Percentiles rank a stretch among this genome's conserved stretches.
Evolutionary conservation across 2,113 vertebrate genomes (phyloP).

Genomic region (Tenebrosternarchus preto): DNA sequence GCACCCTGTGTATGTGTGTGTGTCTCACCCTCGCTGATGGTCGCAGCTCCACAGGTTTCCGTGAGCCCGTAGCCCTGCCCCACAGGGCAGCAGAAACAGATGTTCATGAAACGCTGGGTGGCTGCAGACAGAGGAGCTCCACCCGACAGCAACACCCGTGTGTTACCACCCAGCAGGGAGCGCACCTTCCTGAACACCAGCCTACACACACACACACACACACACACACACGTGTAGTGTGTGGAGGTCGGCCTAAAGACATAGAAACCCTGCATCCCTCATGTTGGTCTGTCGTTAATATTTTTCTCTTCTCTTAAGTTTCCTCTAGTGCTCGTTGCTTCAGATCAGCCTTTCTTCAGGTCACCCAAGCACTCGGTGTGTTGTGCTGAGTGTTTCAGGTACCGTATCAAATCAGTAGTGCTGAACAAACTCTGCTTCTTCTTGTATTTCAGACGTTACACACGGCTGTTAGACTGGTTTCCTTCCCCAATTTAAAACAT

Average conservation of each 20-base stretch:
- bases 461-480: too few relatives aligned
- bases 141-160: slow-evolving; percentile 86
- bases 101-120: slow-evolving; percentile 98
- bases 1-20: not conserved
- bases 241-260: not conserved
- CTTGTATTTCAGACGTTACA: too few relatives aligned
- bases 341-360: too few relatives aligned
- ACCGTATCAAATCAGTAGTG: too few relatives aligned
- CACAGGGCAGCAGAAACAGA: slow-evolving; percentile 96
- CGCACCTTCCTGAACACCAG: slow-evolving; percentile 91
- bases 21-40: slow-evolving; percentile 86
- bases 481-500: too few relatives aligned
- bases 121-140: slow-evolving; percentile 92
- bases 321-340: too few relatives aligned
- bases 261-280: too few relatives aligned
- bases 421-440: too few relatives aligned
- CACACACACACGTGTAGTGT: not conserved
- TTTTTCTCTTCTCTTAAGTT: too few relatives aligned
- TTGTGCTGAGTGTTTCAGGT: too few relatives aligned
- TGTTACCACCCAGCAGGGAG: slow-evolving; percentile 87
- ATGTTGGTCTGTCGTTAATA: too few relatives aligned
- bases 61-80: slow-evolving; percentile 97
- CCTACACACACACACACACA: slow-evolving; percentile 65
- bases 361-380: too few relatives aligned
- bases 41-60: slow-evolving; percentile 90